A percentile compares a stretch with the other conserved stretches of the same genome.
phyloP scores from a whole-genome alignment of 2,797 vertebrate genomes.

The Artibeus lituratus region DNA sequence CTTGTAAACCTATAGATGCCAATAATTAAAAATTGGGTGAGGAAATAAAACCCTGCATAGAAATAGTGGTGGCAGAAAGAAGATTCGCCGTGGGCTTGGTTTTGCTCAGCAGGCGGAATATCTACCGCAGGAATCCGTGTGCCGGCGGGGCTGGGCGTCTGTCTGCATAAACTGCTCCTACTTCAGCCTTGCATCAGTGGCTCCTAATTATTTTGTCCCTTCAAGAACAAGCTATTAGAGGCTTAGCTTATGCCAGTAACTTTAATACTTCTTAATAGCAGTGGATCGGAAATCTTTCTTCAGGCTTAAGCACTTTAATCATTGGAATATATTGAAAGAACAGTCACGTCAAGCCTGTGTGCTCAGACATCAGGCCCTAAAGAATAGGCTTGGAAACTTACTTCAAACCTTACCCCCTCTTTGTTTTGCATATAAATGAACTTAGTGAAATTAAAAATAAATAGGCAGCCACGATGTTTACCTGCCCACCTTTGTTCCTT shows the following conservation, averaged over 20 bases:
- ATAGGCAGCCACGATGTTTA: background rate
- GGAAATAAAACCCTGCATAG: background rate
- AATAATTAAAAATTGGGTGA: background rate
- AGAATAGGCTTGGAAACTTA: conserved; percentile 16
- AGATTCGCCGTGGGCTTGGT: accelerated
- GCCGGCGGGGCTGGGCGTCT: background rate
- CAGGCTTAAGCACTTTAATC: background rate
- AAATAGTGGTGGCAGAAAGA: background rate
- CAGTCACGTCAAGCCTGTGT: background rate
- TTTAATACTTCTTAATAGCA: background rate
- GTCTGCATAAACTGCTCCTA: background rate
- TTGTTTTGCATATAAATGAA: conserved; percentile 54
- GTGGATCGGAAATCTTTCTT: background rate
- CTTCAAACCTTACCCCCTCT: conserved; percentile 14
- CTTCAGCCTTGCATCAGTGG: background rate
- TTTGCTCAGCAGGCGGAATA: background rate
- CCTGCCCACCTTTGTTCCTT: background rate
- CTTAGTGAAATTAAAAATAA: conserved; percentile 60
- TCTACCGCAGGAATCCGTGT: accelerated
- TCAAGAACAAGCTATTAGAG: background rate
- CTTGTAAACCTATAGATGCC: background rate
- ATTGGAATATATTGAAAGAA: background rate
- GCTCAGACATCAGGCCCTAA: background rate
- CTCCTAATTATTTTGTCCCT: background rate
- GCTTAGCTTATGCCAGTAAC: background rate